Evolutionary conservation across 2,888 invertebrate genomes (phyloP).

Genomic region (Perdita meconis): DNA sequence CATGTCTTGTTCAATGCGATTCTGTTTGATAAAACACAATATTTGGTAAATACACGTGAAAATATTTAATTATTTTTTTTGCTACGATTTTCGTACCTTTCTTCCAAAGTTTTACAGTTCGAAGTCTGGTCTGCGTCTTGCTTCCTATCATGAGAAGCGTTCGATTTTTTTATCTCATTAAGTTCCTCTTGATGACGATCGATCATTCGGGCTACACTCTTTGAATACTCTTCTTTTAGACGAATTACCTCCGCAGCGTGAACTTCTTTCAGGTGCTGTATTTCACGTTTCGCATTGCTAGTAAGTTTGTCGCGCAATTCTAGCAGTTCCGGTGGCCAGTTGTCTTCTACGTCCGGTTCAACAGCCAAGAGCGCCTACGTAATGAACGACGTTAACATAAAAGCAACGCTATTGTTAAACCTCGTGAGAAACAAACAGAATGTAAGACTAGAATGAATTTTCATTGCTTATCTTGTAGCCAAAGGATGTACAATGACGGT

Average conservation of each 20-base stretch:
- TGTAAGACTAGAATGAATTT: neutral
- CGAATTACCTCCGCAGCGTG: conserved; percentile 87
- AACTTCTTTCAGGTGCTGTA: conserved; percentile 86
- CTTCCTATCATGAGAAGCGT: conserved; percentile 3
- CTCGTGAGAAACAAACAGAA: too few species aligned
- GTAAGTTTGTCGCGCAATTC: conserved; percentile 90
- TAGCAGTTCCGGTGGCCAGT: conserved; percentile 91
- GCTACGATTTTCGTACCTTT: conserved; percentile 85
- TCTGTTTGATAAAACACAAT: conserved; percentile 84
- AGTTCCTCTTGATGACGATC: conserved; percentile 76
- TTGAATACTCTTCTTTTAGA: conserved; percentile 75
- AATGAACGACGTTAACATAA: conserved; percentile 13
- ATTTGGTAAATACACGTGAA: neutral
- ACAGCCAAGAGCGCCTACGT: conserved; percentile 88
- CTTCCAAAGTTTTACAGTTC: conserved; percentile 84
- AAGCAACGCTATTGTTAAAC: neutral
- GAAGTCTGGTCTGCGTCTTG: neutral
- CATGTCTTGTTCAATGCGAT: conserved; percentile 89
- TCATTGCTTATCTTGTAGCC: neutral
- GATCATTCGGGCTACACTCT: conserved; percentile 67
- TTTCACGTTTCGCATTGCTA: conserved; percentile 87
- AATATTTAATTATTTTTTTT: neutral
- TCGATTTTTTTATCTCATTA: conserved; percentile 55
- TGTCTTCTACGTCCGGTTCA: conserved; percentile 89
- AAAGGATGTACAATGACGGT: too few species aligned